Base-by-base conservation (phyloP, 2,888 invertebrate species). In the Agonopterix heracliana region DNA sequence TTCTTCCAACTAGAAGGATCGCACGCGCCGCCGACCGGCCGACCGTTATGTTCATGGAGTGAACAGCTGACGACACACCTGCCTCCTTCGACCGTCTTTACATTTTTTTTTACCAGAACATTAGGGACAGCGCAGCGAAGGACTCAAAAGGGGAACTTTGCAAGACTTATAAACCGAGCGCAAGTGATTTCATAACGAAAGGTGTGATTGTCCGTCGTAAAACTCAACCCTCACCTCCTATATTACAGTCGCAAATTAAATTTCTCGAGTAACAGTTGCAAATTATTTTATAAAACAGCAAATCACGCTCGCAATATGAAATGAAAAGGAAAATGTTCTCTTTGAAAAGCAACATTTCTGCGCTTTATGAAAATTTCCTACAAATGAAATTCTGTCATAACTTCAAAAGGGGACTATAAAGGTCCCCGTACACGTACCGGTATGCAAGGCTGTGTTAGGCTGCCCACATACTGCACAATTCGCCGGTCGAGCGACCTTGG, bases 41-140 rank as follows among this genome's bases (percentile, higher is more conserved):
- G 54, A 56, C 65, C 66, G 69, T 67, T 66, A 64, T 57, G 44
- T 55, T 48, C 48, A 55, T 50, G 55, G 50, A 12, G 48, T 11
- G 34, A 64, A 64, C 74, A 72, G 71, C 72, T 74, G 72, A 61
- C 57, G 34, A 50, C 54, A 53, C 74, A 74, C 74, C 74, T 74
- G 74, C 69, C 59, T 51, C 44, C 51, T 48, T 46, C 47, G 52
- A 26, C 46, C 45, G 50, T 44, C 46, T 48, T 51, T 17, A 43
- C 46, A 14, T 50, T 53, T 53, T 56, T 54, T 46, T 51, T 38
- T 38, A 38, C 26, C 26, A 26, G 26, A 41, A n/a, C 40, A 38
- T 52, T 26, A 26, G 26, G 7, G 7, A 26, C 26, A 26, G 26
- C 26, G 26, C 26, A 26, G 26, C 26, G 26, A 26, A 26, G 26